phyloP scores from a whole-genome alignment of 2,888 invertebrate species.

The Phaonia tiefii region DNA sequence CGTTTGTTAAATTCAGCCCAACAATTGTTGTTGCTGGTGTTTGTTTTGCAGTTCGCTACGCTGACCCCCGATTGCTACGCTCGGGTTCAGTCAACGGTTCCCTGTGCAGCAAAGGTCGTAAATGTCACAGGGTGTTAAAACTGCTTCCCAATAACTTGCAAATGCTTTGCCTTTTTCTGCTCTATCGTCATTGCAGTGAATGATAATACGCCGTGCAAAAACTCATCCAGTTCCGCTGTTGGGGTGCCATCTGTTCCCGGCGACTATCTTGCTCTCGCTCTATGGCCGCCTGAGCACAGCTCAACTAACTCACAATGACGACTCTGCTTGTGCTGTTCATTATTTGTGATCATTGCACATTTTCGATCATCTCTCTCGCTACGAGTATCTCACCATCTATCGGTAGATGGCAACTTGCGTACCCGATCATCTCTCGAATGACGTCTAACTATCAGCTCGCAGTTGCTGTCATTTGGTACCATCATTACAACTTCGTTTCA shows the following conservation, averaged over 20 bases:
- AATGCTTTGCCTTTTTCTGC: slow-evolving; percentile 69
- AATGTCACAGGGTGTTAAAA: slow-evolving; percentile 77
- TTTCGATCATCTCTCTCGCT: slow-evolving; percentile 26
- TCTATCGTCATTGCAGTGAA: slow-evolving; percentile 52
- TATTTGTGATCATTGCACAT: slow-evolving; percentile 56
- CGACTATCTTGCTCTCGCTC: neutral
- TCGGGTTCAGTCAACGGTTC: slow-evolving; percentile 60
- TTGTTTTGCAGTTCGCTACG: slow-evolving; percentile 64
- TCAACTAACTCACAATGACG: no score
- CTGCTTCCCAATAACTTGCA: slow-evolving; percentile 77
- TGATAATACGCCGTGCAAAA: slow-evolving; percentile 58
- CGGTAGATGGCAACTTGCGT: neutral
- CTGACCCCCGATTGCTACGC: slow-evolving; percentile 63
- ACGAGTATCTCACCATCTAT: neutral
- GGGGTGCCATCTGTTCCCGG: slow-evolving; percentile 43
- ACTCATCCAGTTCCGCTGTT: slow-evolving; percentile 63
- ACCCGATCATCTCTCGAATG: slow-evolving; percentile 5
- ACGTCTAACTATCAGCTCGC: slow-evolving; percentile 18
- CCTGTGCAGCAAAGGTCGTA: slow-evolving; percentile 49
- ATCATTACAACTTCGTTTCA: slow-evolving; percentile 26
- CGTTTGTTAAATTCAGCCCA: no score
- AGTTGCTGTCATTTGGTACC: slow-evolving; percentile 4
- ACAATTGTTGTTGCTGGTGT: slow-evolving; percentile 48
- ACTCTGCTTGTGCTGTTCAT: slow-evolving; percentile 39
- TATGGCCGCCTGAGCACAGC: no score